phyloP scores from a whole-genome alignment of 2,888 invertebrate species.

The Scaptomyza polygonia region DNA sequence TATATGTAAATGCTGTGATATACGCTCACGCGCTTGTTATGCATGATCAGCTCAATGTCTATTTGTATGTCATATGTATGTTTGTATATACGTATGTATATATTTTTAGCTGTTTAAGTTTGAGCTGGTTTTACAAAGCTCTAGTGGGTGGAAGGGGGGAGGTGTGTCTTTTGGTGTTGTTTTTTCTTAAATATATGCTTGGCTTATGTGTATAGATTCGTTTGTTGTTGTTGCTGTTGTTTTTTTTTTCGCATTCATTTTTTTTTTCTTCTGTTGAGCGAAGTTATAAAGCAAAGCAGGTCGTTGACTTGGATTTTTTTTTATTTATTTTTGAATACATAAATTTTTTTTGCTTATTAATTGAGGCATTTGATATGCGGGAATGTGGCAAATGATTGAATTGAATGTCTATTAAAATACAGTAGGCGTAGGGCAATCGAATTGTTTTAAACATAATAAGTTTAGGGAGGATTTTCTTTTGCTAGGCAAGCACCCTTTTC shows the following conservation, averaged over 20 bases:
- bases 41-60: constrained; percentile 71
- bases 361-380: constrained; percentile 82
- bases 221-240: constrained; percentile 15
- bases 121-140: constrained; percentile 4
- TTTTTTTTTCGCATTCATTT: constrained; percentile 35
- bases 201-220: constrained; percentile 21
- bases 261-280: constrained; percentile 51
- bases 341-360: constrained; percentile 79
- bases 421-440: constrained; percentile 3
- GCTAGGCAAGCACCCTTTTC: not conserved
- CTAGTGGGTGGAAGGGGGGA: constrained; percentile 5
- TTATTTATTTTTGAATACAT: constrained; percentile 59
- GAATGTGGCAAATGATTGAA: constrained; percentile 53
- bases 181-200: constrained; percentile 55
- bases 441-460: not conserved
- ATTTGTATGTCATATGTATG: constrained; percentile 16
- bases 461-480: not conserved
- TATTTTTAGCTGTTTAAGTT: constrained; percentile 3
- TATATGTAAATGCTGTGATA: constrained; percentile 36
- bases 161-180: constrained; percentile 31
- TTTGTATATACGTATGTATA: too few species aligned
- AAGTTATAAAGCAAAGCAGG: constrained; percentile 80
- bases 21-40: constrained; percentile 75
- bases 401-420: constrained; percentile 17
- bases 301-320: constrained; percentile 78